phyloP scores from a whole-genome alignment of 2,888 invertebrate genomes.

The Tetragonisca angustula region DNA sequence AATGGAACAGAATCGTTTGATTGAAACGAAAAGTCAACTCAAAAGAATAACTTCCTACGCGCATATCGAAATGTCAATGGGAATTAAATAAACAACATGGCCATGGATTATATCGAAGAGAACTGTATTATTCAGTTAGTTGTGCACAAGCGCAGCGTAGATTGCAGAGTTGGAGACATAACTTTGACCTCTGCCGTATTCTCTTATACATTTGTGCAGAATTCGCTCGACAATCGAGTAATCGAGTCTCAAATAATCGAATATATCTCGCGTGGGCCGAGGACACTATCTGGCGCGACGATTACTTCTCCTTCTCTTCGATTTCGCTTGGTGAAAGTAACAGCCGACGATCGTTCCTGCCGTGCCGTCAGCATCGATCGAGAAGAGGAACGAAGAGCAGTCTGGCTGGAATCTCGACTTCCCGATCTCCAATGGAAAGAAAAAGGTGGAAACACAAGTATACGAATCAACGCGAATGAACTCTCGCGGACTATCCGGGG shows the following conservation, averaged over 20 bases:
- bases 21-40: background rate
- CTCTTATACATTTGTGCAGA: background rate
- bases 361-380: constrained; percentile 25
- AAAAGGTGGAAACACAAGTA: background rate
- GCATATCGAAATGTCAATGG: background rate
- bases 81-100: too few species aligned
- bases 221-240: constrained; percentile 7
- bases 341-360: constrained; percentile 18
- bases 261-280: constrained; percentile 1
- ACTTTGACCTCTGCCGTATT: background rate
- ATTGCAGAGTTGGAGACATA: background rate
- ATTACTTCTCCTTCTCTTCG: background rate
- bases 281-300: constrained; percentile 7
- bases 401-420: background rate
- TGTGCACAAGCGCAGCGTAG: background rate
- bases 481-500: background rate
- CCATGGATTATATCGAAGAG: too few species aligned
- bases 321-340: constrained; percentile 16
- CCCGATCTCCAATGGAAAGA: background rate
- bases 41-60: background rate
- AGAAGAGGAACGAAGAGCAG: background rate
- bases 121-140: background rate
- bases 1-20: background rate
- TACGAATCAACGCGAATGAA: background rate
- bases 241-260: constrained; percentile 36